Evolutionary conservation across 2,113 vertebrate genomes (phyloP).

Genomic region (Rhinolophus sinicus): DNA sequence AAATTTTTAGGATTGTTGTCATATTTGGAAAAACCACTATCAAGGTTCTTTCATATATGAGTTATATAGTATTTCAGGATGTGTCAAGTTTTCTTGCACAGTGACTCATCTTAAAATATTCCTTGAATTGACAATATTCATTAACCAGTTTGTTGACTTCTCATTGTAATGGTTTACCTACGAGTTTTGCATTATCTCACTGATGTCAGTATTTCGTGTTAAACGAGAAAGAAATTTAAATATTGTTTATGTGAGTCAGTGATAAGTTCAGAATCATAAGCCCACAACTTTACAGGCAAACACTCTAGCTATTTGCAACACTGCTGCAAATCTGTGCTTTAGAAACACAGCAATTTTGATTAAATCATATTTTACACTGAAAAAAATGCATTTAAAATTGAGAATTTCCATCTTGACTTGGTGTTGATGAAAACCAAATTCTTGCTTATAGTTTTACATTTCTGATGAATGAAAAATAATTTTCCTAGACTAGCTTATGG

Average conservation of each 20-base stretch:
- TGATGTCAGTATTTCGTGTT: neutral
- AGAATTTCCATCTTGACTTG: conserved; percentile 12
- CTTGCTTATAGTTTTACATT: neutral
- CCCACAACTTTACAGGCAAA: neutral
- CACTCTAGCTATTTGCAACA: neutral
- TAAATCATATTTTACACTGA: conserved; percentile 10
- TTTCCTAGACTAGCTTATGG: neutral
- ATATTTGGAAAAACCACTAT: neutral
- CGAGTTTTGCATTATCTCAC: neutral
- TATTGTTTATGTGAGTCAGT: neutral
- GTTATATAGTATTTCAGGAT: neutral
- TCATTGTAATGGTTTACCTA: neutral
- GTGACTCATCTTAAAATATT: neutral
- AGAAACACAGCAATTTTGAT: neutral
- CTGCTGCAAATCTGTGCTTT: neutral
- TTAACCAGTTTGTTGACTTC: neutral
- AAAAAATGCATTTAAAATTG: neutral
- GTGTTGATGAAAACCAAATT: conserved; percentile 44
- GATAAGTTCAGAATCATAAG: conserved; percentile 50
- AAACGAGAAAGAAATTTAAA: conserved; percentile 24
- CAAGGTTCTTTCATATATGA: neutral
- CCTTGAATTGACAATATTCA: neutral
- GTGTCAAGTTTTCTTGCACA: neutral
- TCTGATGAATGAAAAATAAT: neutral
- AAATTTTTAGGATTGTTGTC: neutral